A percentile compares a stretch with the other conserved stretches of the same genome.
Conservation (phyloP, 2,797 vertebrate genomes). For the Acrossocheilus wenchowensis region DNA sequence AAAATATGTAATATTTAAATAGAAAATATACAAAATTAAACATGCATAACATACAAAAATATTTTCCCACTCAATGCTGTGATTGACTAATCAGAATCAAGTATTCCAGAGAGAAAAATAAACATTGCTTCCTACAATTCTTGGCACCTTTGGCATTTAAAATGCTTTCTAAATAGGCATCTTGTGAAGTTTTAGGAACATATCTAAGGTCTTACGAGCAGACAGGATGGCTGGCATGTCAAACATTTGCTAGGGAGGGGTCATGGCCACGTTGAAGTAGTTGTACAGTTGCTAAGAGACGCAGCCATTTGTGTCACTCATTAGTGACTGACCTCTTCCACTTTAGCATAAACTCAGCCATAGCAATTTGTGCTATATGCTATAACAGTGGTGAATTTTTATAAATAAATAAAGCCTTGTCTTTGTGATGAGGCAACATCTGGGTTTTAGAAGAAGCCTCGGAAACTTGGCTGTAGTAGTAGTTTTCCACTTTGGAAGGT, state of each 20-base stretch:
- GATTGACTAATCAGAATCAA: background rate
- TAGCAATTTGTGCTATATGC: background rate
- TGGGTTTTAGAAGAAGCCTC: background rate
- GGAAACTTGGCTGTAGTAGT: constrained; percentile 59
- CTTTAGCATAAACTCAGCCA: constrained; percentile 12
- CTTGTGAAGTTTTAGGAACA: constrained; percentile 20
- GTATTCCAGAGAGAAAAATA: background rate
- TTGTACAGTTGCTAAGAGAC: constrained; percentile 43
- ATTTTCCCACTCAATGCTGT: background rate
- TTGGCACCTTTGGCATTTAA: background rate
- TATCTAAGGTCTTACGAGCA: constrained; percentile 1
- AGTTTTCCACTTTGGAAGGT: constrained; percentile 61
- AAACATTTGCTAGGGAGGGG: constrained; percentile 46
- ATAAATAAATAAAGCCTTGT: background rate
- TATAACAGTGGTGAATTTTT: background rate
- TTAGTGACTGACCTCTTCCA: constrained; percentile 26
- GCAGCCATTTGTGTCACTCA: constrained; percentile 39
- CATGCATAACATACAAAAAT: background rate
- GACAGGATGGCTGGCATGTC: constrained; percentile 41
- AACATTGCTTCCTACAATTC: background rate
- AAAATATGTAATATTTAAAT: background rate
- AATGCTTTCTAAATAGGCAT: background rate
- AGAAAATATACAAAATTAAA: background rate
- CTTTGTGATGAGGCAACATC: constrained; percentile 17
- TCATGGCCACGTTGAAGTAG: constrained; percentile 52